Evolutionary conservation across 2,888 invertebrate species (phyloP), one percentile per base, ranked within the genome.

Genomic region (Neoascia interrupta): DNA sequence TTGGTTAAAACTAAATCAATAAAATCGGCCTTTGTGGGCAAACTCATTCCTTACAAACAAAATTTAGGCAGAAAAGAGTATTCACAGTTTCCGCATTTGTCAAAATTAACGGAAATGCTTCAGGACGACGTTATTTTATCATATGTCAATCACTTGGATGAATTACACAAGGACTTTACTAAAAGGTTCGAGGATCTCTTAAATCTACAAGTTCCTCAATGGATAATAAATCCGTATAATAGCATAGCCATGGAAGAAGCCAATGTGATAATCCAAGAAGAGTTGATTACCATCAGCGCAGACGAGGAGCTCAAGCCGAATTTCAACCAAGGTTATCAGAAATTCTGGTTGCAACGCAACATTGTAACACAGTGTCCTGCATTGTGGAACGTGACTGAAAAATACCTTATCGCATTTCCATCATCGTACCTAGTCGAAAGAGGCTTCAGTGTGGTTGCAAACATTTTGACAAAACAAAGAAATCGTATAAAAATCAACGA

Each of bases 1-100:
- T 37, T 37, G 15, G 16, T 37, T 15, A 43, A 43, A 43, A 43
- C 41, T 15, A 43, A 43, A 19, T 19, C n/a, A 19, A 19, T 43
- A 21, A 43, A 21, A 43, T 43, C 41, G 18, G 41, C 41, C 21
- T 43, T 43, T 43, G 41, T 43, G 8, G 21, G 19, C 2, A 43
- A 43, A 43, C 21, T 21, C 11, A 19, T 43, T 5, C 19, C 21
- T 8, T 43, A 19, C 16, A 43, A 43, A 43, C 41, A 43, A 43
- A 43, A 43, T 19, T 43, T 43, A 8, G 21, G 41, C 18, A 21
- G 41, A 21, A 19, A 19, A 19, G 41, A 43, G 21, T 43, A 19
- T 21, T 43, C 21, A 4, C 41, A 43, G 41, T 43, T 43, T 43
- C 41, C 19, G 10, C n/a, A 19, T 43, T 19, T 43, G 18, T 43